phyloP scores from a whole-genome alignment of 2,113 vertebrate species.

The Sapajus apella region DNA sequence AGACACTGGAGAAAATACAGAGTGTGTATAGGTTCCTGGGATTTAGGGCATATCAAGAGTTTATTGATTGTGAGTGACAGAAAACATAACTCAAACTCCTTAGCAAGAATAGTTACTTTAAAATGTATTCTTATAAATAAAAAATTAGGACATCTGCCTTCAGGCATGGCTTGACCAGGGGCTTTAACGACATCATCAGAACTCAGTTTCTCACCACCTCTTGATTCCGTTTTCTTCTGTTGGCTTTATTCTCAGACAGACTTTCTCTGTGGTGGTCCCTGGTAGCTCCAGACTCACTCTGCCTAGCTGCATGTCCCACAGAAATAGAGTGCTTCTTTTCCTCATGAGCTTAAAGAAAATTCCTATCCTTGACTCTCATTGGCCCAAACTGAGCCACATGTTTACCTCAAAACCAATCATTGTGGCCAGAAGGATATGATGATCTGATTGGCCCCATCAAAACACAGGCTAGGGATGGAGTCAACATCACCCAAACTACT shows the following conservation, averaged over 20 bases:
- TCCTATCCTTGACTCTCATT: neutral
- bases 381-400: neutral
- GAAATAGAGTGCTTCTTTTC: neutral
- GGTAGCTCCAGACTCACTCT: neutral
- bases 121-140: neutral
- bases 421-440: neutral
- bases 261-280: neutral
- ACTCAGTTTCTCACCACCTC: neutral
- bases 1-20: neutral
- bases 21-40: neutral
- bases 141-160: neutral
- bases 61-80: neutral
- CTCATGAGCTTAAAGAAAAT: neutral
- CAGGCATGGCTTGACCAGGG: conserved; percentile 16
- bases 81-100: neutral
- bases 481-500: neutral
- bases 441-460: neutral
- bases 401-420: neutral
- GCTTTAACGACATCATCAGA: neutral
- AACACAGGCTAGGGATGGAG: neutral
- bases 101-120: neutral
- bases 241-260: neutral
- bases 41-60: neutral
- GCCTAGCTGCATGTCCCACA: neutral
- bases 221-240: neutral